phyloP scores from a whole-genome alignment of 2,113 vertebrate species.

The Brachypodius melanocephalos region DNA sequence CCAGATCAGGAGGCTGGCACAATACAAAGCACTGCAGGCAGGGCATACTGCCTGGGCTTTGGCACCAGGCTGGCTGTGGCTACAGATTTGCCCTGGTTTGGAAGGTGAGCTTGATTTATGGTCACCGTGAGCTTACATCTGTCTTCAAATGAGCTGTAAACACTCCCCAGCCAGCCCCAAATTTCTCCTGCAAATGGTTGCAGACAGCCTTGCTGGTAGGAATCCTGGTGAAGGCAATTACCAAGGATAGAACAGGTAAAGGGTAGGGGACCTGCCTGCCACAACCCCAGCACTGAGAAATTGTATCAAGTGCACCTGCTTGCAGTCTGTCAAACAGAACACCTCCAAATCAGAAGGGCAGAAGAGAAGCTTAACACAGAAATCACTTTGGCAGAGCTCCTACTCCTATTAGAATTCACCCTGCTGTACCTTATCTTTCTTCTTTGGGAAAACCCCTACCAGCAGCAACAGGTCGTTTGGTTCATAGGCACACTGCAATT shows the following conservation, averaged over 20 bases:
- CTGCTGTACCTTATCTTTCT: not conserved
- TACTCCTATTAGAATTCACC: not conserved
- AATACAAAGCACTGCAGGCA: not conserved
- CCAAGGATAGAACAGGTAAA: not conserved
- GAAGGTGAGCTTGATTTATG: not conserved
- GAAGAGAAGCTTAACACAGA: not conserved
- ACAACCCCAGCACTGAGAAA: not conserved
- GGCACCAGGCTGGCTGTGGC: not conserved
- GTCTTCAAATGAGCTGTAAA: not conserved
- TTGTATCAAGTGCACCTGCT: not conserved
- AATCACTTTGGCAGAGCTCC: not conserved
- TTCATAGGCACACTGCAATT: not conserved
- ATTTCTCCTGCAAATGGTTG: not conserved
- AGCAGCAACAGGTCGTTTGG: fast-evolving
- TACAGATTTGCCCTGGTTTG: not conserved
- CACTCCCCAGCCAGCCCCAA: not conserved
- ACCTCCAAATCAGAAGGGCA: not conserved
- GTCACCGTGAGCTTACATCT: not conserved
- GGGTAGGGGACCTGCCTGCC: not conserved
- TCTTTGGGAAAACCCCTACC: not conserved
- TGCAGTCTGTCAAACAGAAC: not conserved
- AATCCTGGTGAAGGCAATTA: not conserved
- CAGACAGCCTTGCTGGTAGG: not conserved
- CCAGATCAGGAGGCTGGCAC: not conserved
- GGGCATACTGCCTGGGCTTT: not conserved